These are phyloP conservation scores for Diplodus puntazzo DNA, from an alignment of 2,797 vertebrate species.

Conservation along the genomic window DNA sequence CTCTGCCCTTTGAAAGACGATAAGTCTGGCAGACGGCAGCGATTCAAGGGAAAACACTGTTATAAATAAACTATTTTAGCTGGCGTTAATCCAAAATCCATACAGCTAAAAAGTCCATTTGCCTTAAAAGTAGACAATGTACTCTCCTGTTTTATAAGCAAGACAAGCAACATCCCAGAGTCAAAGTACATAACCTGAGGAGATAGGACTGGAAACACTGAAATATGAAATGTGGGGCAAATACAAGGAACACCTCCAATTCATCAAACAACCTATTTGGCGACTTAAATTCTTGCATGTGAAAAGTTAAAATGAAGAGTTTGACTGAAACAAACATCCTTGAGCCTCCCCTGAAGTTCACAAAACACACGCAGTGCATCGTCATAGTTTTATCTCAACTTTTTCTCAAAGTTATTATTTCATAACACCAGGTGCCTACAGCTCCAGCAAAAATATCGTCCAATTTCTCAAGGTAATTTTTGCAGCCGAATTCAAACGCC, in stretches of 20 bases:
- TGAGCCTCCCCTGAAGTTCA: neutral
- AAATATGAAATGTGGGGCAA: neutral
- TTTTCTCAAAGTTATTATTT: neutral
- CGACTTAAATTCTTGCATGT: neutral
- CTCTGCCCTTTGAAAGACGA: constrained; percentile 36
- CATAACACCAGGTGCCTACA: neutral
- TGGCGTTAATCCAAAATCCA: constrained; percentile 31
- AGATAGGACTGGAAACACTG: neutral
- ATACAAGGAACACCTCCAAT: neutral
- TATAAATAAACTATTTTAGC: constrained; percentile 52
- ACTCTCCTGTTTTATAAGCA: neutral
- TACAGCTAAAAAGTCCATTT: constrained; percentile 1
- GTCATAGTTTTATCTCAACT: neutral
- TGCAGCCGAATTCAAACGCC: neutral
- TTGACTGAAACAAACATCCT: neutral
- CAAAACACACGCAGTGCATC: neutral
- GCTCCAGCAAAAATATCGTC: neutral
- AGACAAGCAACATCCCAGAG: neutral
- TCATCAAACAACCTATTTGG: neutral
- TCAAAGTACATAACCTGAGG: neutral
- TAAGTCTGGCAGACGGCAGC: constrained; percentile 42
- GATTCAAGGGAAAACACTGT: constrained; percentile 27
- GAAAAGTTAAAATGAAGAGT: neutral
- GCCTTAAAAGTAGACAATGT: constrained; percentile 20
- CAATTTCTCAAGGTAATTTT: neutral